Evolutionary conservation across 2,888 invertebrate species (phyloP).

Genomic region (Trilocha varians): DNA sequence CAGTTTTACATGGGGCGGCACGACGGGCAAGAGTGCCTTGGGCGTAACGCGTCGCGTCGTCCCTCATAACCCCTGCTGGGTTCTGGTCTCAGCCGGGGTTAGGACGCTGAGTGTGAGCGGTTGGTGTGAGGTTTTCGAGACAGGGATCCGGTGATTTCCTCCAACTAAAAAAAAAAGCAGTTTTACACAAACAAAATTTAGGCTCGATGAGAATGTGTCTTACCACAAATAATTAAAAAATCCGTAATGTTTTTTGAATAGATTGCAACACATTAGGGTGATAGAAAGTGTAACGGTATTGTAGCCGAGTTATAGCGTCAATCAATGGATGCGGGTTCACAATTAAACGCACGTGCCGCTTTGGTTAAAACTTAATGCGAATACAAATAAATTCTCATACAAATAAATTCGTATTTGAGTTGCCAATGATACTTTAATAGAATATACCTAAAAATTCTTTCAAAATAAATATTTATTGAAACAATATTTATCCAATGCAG

Average conservation of each 20-base stretch:
- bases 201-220: slow-evolving; percentile 10
- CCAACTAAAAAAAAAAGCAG: no score
- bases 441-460: neutral
- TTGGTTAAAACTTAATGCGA: slow-evolving; percentile 45
- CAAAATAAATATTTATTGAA: no score
- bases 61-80: no score
- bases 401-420: slow-evolving; percentile 26
- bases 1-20: no score
- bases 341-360: slow-evolving; percentile 63
- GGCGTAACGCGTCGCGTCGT: no score
- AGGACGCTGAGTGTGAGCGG: no score
- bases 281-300: slow-evolving; percentile 56
- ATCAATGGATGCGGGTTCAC: slow-evolving; percentile 65
- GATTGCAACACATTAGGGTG: slow-evolving; percentile 30
- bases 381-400: slow-evolving; percentile 60
- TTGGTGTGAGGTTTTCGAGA: no score
- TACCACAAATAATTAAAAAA: neutral
- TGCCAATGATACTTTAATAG: slow-evolving; percentile 1
- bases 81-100: no score
- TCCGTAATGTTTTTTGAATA: slow-evolving; percentile 5
- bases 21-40: no score
- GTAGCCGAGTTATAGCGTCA: slow-evolving; percentile 45
- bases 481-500: no score
- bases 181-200: no score
- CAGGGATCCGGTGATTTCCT: no score